A percentile compares a stretch with the other conserved stretches of the same genome.
phyloP scores from a whole-genome alignment of 2,797 vertebrate genomes.

The Urosaurus nigricauda region DNA sequence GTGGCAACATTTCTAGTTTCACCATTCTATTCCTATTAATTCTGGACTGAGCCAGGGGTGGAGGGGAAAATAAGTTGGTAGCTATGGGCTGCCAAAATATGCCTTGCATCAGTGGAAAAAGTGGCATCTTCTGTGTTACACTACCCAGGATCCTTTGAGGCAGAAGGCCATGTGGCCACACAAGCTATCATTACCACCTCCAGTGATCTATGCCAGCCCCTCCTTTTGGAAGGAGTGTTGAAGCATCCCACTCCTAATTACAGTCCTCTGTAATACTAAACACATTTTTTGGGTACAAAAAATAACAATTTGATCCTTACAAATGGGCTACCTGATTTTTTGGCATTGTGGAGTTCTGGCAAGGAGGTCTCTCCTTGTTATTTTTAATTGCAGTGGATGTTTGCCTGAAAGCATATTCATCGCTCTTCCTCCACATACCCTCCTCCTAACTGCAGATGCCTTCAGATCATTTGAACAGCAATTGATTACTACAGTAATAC shows the following conservation, averaged over 20 bases:
- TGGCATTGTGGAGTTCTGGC: constrained; percentile 48
- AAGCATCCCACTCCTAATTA: constrained; percentile 36
- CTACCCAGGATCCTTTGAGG: background rate
- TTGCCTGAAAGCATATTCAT: constrained; percentile 40
- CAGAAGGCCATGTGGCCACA: too few relatives aligned
- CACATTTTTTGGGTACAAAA: constrained; percentile 45
- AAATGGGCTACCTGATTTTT: constrained; percentile 49
- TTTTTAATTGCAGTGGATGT: constrained; percentile 46
- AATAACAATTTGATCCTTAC: constrained; percentile 40
- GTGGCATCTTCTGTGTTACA: background rate
- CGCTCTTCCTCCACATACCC: background rate
- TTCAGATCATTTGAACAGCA: background rate
- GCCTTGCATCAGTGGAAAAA: background rate
- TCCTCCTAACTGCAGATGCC: background rate
- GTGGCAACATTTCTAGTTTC: background rate
- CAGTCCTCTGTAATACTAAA: constrained; percentile 39
- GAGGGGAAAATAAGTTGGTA: background rate
- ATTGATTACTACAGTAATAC: background rate
- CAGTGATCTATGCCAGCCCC: background rate
- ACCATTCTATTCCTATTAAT: too few relatives aligned
- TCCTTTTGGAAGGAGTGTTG: constrained; percentile 19
- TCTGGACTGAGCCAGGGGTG: too few relatives aligned
- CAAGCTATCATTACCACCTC: background rate
- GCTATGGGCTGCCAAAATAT: background rate
- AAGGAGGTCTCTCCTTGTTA: constrained; percentile 55